Evolutionary conservation across 2,113 vertebrate genomes (phyloP), one percentile per base, ranked within the genome.

Genomic region (Rhynchopsitta pachyrhyncha): DNA sequence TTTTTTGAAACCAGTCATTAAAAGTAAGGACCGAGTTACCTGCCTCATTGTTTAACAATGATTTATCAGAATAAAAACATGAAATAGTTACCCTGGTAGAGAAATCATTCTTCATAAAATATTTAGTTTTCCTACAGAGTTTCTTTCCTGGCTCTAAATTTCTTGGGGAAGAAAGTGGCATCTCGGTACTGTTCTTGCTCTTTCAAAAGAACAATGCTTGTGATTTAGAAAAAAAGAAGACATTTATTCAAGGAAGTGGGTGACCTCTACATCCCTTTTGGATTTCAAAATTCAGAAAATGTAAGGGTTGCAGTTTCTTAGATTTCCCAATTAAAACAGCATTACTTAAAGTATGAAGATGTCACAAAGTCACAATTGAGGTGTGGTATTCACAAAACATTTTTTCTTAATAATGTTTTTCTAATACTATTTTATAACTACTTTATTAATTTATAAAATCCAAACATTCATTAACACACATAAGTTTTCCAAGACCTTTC

Each of bases 41-140:
- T 90, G 73, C 71, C 91, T 95, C 71, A 80, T 93, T 96, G 93
- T 95, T 97, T 96, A 97, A 96, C 77, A 97, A 92, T 25, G 86
- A 94, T 83, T 86, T 87, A 90, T 94, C 95, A 92, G 76, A 93
- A 77, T 94, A 92, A 95, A 94, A 95, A 23, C 69, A 95, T 90
- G 52, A 97, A 96, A 66, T 41, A 94, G 78, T 55, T 97, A 94
- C 55, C 92, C 90, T 97, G 75, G 74, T 96, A 73, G 86, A 96
- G 77, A 96, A 96, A 94, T 91, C 49, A 82, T 95, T 88, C 93
- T 88, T 97, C 66, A 93, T 82, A 95, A 96, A 96, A 68, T 86
- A 95, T 91, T 90, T 47, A 73, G 88, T 91, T 95, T 97, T 68
- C 69, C 89, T 37, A 68, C 49, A 86, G 91, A 63, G 50, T 93